Evolutionary conservation across 2,888 invertebrate genomes (phyloP), one percentile per base, ranked within the genome.

Genomic region (Drosophila paramelanica): DNA sequence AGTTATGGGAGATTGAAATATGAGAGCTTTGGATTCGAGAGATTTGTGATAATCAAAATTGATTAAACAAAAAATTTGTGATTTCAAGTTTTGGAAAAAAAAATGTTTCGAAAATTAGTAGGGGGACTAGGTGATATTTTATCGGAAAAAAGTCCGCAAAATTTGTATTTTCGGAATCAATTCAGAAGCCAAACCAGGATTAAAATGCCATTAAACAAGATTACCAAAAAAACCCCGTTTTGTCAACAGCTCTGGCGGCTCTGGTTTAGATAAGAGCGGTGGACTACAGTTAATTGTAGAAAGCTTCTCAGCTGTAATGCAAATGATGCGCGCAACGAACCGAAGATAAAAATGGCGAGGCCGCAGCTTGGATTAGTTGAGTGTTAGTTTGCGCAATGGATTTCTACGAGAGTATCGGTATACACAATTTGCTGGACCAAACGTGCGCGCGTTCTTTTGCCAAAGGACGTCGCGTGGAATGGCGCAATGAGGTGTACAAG

Each of bases 401-500:
- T 70, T 43, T 73, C 33, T 85, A 89, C 65, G 71, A 71, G 23
- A 77, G 67, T 66, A 50, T 69, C 2, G 59, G 51, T 5, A 76
- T 73, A 46, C 62, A 55, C 25, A 46, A 42, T 5, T 52, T 57
- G 41, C 67, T 70, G 66, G 62, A 69, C 36, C 64, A 68, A 33
- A 79, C 74, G 43, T 43, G 42, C 41, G 53, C 13, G 41, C 58
- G 57, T 13, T 55, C 71, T 8, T 86, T 83, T 78, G 47, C 47
- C 11, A 83, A 79, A 33, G 41, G 72, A 5, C 89, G 87, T 1
- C 76, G 79, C 10, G 49, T 65, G 6, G 74, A 77, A 8, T 68
- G 87, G 69, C 56, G 61, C 5, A 66, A 83, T 51, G 85, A 85
- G 49, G 55, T 77, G 8, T 51, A 62, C 11, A 78, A 83, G 73